phyloP scores from a whole-genome alignment of 2,797 vertebrate genomes.

The Phoebastria nigripes region DNA sequence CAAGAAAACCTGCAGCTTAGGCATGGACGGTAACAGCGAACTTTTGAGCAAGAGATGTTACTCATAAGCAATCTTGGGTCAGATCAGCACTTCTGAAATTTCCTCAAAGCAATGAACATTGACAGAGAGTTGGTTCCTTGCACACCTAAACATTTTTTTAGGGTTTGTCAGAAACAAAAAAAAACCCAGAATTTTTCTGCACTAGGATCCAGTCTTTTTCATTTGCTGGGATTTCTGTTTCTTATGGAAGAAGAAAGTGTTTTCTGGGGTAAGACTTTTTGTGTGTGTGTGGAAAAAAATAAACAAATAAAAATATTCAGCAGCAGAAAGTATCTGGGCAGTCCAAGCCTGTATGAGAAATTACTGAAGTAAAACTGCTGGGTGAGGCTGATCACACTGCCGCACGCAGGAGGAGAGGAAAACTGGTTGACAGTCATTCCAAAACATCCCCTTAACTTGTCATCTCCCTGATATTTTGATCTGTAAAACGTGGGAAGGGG shows the following conservation, averaged over 20 bases:
- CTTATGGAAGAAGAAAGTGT: background rate
- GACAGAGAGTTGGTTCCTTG: background rate
- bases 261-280: background rate
- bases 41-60: background rate
- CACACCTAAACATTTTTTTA: background rate
- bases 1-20: background rate
- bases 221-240: background rate
- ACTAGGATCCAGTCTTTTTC: background rate
- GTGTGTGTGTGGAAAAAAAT: background rate
- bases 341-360: background rate
- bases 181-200: background rate
- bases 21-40: accelerated
- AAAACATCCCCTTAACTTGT: background rate
- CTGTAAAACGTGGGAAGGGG: background rate
- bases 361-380: background rate
- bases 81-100: background rate
- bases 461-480: background rate
- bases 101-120: background rate
- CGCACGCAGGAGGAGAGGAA: background rate
- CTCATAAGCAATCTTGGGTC: background rate
- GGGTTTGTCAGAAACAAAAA: background rate
- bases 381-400: background rate
- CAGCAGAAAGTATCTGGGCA: background rate
- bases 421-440: background rate
- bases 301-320: background rate